Conservation (phyloP, 2,888 invertebrate species). For the Agrotis ipsilon region DNA sequence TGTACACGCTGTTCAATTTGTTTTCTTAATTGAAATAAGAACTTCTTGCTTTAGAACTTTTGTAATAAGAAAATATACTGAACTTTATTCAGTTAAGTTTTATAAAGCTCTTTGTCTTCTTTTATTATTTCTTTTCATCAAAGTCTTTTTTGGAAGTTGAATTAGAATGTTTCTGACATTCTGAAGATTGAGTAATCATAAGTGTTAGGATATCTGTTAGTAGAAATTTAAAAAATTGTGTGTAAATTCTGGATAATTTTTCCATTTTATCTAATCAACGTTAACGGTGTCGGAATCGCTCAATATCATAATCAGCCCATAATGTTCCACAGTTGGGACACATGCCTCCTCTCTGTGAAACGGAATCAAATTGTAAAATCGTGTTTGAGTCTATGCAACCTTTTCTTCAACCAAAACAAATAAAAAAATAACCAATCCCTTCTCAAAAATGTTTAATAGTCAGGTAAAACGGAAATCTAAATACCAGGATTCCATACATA, state of each 20-base stretch:
- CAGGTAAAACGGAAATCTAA: slow-evolving; percentile 22
- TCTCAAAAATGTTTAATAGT: background rate
- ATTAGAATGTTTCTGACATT: background rate
- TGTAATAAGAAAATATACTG: background rate
- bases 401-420: too few species aligned
- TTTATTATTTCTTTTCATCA: background rate
- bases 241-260: too few species aligned
- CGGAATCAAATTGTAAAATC: too few species aligned
- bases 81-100: background rate
- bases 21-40: slow-evolving; percentile 50
- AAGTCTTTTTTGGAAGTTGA: background rate
- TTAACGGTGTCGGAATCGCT: too few species aligned
- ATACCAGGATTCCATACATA: slow-evolving; percentile 34
- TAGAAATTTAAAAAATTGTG: too few species aligned
- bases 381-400: too few species aligned
- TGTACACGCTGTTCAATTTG: slow-evolving; percentile 27
- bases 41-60: background rate
- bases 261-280: too few species aligned
- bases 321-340: too few species aligned
- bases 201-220: background rate
- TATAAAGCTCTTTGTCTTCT: too few species aligned
- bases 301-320: too few species aligned
- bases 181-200: too few species aligned
- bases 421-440: background rate
- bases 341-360: too few species aligned